Conservation (phyloP, 2,888 invertebrate species). For the Chrysolina americana region DNA sequence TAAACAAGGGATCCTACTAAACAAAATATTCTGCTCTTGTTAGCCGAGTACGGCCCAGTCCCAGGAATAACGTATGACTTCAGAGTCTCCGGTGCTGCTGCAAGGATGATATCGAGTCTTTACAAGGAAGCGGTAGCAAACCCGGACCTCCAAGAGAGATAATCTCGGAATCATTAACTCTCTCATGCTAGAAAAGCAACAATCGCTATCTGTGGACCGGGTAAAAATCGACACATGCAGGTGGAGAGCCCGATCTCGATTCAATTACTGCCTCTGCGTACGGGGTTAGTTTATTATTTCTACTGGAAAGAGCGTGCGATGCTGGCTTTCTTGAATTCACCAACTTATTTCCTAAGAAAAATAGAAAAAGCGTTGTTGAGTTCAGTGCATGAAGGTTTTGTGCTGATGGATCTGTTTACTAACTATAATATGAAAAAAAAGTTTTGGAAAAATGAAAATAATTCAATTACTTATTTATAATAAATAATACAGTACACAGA, state of each 20-base stretch:
- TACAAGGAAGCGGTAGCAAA: slow-evolving; percentile 55
- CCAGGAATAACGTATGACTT: slow-evolving; percentile 53
- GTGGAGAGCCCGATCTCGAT: slow-evolving; percentile 46
- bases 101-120: slow-evolving; percentile 52
- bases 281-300: slow-evolving; percentile 20
- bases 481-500: too few relatives aligned
- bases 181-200: slow-evolving; percentile 47
- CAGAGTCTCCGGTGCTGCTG: slow-evolving; percentile 45
- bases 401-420: too few relatives aligned
- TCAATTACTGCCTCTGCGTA: slow-evolving; percentile 9
- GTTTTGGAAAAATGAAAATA: too few relatives aligned
- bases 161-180: slow-evolving; percentile 54
- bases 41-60: slow-evolving; percentile 38
- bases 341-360: not conserved
- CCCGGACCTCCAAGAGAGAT: slow-evolving; percentile 54
- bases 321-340: not conserved
- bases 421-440: too few relatives aligned
- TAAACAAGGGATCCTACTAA: not conserved
- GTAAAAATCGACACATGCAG: slow-evolving; percentile 46
- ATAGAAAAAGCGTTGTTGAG: not conserved
- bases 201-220: slow-evolving; percentile 39
- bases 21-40: not conserved
- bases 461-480: too few relatives aligned
- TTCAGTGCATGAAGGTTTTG: not conserved
- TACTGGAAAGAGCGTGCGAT: not conserved